phyloP scores from a whole-genome alignment of 2,113 vertebrate genomes.

The Alosa alosa region DNA sequence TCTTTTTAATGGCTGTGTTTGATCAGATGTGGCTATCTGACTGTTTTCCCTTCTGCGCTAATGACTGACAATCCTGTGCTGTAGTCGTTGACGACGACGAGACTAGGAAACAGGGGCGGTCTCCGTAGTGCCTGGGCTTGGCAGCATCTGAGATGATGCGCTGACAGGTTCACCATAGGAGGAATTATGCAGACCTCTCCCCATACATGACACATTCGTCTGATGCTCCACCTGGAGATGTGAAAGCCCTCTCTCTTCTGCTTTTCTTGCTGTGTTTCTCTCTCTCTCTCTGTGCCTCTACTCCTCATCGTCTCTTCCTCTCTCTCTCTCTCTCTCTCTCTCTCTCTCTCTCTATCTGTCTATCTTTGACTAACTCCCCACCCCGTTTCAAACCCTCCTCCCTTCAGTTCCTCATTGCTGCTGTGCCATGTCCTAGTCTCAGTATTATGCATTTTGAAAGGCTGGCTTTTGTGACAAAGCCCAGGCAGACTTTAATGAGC shows the following conservation, averaged over 20 bases:
- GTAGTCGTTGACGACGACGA: background rate
- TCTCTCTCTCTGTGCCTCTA: background rate
- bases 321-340: background rate
- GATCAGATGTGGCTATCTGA: background rate
- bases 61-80: constrained; percentile 13
- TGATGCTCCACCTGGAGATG: constrained; percentile 31
- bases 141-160: constrained; percentile 3
- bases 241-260: constrained; percentile 41
- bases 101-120: constrained; percentile 18
- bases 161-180: constrained; percentile 33
- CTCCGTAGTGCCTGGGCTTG: background rate
- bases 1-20: background rate
- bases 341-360: background rate
- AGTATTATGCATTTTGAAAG: constrained; percentile 41
- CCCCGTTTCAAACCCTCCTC: constrained; percentile 17
- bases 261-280: constrained; percentile 43
- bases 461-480: constrained; percentile 61
- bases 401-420: constrained; percentile 40
- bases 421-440: constrained; percentile 49
- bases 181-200: constrained; percentile 18
- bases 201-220: background rate
- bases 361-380: background rate
- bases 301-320: background rate
- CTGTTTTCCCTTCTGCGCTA: background rate
- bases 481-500: constrained; percentile 67